These are phyloP conservation scores for Maniola hyperantus DNA, from an alignment of 2,888 invertebrate species.

Conservation along the genomic window DNA sequence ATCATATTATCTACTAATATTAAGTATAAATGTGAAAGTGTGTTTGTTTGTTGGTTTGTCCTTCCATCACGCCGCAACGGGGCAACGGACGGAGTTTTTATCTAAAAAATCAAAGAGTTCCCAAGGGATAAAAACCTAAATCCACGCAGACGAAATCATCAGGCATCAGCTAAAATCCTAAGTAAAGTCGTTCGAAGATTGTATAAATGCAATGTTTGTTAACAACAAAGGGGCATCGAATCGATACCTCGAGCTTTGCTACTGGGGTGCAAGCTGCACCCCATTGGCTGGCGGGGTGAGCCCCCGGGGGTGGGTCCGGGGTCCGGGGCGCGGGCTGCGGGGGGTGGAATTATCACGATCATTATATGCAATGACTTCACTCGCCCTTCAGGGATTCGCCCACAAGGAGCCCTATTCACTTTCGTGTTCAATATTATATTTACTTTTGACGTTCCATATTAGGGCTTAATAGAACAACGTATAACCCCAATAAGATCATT, in stretches of 20 bases:
- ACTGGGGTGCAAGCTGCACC: constrained; percentile 1
- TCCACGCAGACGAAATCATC: no score
- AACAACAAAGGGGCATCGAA: constrained; percentile 7
- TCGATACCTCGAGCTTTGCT: constrained; percentile 2
- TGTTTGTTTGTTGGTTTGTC: no score
- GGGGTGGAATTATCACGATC: background rate
- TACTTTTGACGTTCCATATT: background rate
- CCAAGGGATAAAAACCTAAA: no score
- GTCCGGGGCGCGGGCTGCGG: background rate
- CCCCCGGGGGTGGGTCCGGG: background rate
- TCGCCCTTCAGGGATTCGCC: background rate
- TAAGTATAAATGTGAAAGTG: no score
- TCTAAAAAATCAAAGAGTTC: no score
- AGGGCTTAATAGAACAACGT: no score
- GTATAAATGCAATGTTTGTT: background rate
- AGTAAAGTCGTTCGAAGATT: background rate
- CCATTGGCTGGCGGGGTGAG: constrained; percentile 15
- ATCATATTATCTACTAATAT: no score
- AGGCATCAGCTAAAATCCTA: no score
- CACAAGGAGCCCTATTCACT: background rate
- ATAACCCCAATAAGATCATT: no score
- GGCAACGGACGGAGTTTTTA: no score
- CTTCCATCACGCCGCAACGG: no score
- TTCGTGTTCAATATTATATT: background rate
- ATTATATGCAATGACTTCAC: constrained; percentile 2